Conservation (phyloP, 2,113 vertebrate species). For the Lethenteron reissneri region DNA sequence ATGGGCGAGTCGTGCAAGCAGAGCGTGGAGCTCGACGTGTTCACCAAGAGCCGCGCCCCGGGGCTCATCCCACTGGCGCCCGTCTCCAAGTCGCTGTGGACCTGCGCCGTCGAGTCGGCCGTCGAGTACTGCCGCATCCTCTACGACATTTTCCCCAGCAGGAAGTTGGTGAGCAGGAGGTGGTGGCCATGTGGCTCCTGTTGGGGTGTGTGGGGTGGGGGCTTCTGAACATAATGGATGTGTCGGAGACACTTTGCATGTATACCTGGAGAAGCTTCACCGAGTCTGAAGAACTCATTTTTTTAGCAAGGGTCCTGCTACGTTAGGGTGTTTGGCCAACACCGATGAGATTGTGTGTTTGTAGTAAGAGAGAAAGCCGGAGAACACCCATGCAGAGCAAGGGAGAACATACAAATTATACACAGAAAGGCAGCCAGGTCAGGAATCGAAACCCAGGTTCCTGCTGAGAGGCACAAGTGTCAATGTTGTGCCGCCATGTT, state of each 20-base stretch:
- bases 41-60: slow-evolving; percentile 74
- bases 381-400: too few relatives aligned
- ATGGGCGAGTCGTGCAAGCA: slow-evolving; percentile 92
- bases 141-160: slow-evolving; percentile 71
- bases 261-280: too few relatives aligned
- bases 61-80: slow-evolving; percentile 83
- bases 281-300: too few relatives aligned
- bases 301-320: too few relatives aligned
- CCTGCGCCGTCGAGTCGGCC: slow-evolving; percentile 82
- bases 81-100: slow-evolving; percentile 90
- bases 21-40: slow-evolving; percentile 88
- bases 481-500: too few relatives aligned
- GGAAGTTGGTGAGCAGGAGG: slow-evolving; percentile 67
- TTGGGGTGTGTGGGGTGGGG: neutral
- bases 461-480: too few relatives aligned
- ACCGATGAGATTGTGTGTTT: too few relatives aligned
- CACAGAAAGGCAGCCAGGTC: too few relatives aligned
- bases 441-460: too few relatives aligned
- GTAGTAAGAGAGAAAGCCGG: too few relatives aligned
- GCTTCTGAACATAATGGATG: neutral
- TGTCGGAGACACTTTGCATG: neutral
- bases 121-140: slow-evolving; percentile 97
- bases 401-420: too few relatives aligned
- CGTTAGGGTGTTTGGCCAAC: too few relatives aligned
- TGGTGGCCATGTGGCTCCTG: neutral